These are phyloP conservation scores for Nebria ingens DNA, from an alignment of 1,140 invertebrate genomes.

Conservation along the genomic window DNA sequence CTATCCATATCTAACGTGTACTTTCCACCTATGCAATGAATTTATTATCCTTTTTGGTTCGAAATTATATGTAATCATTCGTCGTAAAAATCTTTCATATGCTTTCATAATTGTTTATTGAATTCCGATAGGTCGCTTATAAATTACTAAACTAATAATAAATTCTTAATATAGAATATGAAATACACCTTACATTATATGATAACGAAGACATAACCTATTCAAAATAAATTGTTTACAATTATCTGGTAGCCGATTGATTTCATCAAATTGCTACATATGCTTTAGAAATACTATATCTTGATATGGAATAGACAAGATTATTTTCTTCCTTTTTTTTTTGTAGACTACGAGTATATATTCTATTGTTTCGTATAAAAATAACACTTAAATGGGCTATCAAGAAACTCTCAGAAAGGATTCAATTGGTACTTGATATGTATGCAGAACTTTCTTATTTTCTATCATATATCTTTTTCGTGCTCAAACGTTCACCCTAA, in stretches of 20 bases:
- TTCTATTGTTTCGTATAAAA: background rate
- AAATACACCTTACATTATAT: background rate
- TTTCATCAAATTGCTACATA: too few species aligned
- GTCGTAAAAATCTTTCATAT: background rate
- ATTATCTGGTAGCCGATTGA: too few species aligned
- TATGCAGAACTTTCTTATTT: too few species aligned
- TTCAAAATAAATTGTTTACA: background rate
- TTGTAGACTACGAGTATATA: too few species aligned
- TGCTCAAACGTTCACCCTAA: background rate
- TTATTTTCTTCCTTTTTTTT: too few species aligned
- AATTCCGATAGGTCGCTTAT: background rate
- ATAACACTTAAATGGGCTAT: background rate
- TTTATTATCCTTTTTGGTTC: conserved; percentile 4
- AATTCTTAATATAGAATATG: background rate
- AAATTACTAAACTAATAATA: background rate
- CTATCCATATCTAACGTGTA: too few species aligned
- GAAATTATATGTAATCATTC: too few species aligned
- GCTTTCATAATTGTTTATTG: background rate
- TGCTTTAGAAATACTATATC: background rate
- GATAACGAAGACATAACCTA: background rate
- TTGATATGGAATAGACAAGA: background rate
- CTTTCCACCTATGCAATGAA: background rate
- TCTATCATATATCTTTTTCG: too few species aligned
- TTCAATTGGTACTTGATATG: background rate
- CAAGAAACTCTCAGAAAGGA: background rate